Evolutionary conservation across 2,113 vertebrate species (phyloP), one percentile per base, ranked within the genome.

Genomic region (Boleophthalmus pectinirostris): DNA sequence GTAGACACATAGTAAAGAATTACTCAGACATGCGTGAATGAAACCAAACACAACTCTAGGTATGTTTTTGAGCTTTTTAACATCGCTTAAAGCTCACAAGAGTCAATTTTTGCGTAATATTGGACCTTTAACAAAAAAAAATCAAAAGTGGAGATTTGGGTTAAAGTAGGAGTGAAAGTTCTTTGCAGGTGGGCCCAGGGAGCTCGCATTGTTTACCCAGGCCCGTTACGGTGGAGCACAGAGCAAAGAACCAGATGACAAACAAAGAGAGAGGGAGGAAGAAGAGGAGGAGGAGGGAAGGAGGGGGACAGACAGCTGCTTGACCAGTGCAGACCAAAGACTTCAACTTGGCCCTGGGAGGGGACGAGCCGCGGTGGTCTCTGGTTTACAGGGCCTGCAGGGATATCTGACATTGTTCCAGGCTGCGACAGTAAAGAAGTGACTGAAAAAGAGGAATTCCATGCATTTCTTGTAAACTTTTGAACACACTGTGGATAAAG

Each of bases 311-410:
- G 68, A 85, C 86, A 88, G 86, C 86, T 86, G 82, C 73, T 14
- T 49, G 10, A 47, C 81, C n/a, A 84, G 82, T 74, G 68, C 60
- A 21, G 63, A 60, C 64, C 24, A 15, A 63, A 75, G 74, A 84
- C 82, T 89, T 92, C 82, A 92, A 91, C 90, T 93, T 93, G 93
- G 86, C 82, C 88, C 91, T 93, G 78, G 75, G 66, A 72, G 65
- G 47, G 68, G 69, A 64, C 83, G 82, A 84, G 63, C 77, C 69
- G 83, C 68, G 73, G 53, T 20, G 66, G 73, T 53, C 57, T 29
- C 25, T 25, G 58, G 72, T 86, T 86, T 70, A 81, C 70, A 78
- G 75, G 54, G 35, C 23, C 45, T 56, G 79, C 72, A 82, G 81
- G 79, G 73, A 78, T 73, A 72, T 82, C 64, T 66, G 66, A 77